Conservation (phyloP, 1,140 invertebrate genomes). For the Ostrea edulis region DNA sequence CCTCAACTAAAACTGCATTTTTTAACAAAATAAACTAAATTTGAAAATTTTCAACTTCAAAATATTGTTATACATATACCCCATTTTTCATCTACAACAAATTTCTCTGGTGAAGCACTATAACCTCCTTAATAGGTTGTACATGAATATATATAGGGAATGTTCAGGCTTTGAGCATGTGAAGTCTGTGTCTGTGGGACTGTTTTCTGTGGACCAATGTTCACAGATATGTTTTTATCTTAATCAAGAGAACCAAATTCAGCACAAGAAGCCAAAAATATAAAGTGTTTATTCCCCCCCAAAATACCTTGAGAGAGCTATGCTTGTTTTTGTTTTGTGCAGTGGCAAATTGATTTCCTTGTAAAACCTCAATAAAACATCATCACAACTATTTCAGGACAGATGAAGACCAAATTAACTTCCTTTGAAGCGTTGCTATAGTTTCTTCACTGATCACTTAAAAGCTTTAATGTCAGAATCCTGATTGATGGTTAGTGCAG, state of each 20-base stretch:
- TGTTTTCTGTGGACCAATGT: too few relatives aligned
- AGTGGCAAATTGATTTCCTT: constrained; percentile 29
- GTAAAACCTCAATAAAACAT: constrained; percentile 17
- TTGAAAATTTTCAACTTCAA: too few relatives aligned
- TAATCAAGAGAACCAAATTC: background rate
- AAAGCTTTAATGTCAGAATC: constrained; percentile 17
- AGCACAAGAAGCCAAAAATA: background rate
- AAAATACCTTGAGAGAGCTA: background rate
- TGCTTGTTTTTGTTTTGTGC: background rate
- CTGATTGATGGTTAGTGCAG: background rate
- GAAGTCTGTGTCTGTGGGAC: too few relatives aligned
- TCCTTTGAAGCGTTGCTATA: constrained; percentile 33
- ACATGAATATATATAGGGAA: too few relatives aligned
- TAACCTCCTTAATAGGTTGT: too few relatives aligned
- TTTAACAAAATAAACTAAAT: too few relatives aligned
- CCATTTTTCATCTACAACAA: too few relatives aligned
- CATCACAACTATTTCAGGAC: constrained; percentile 16
- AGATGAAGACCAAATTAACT: constrained; percentile 5
- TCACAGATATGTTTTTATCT: too few relatives aligned
- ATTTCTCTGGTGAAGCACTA: too few relatives aligned
- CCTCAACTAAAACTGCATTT: too few relatives aligned
- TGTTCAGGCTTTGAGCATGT: too few relatives aligned
- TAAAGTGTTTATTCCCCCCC: background rate
- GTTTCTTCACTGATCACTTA: constrained; percentile 25
- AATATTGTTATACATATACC: too few relatives aligned